These are phyloP conservation scores for Cheilosia vulpina DNA, from an alignment of 2,888 invertebrate genomes.

Conservation along the genomic window DNA sequence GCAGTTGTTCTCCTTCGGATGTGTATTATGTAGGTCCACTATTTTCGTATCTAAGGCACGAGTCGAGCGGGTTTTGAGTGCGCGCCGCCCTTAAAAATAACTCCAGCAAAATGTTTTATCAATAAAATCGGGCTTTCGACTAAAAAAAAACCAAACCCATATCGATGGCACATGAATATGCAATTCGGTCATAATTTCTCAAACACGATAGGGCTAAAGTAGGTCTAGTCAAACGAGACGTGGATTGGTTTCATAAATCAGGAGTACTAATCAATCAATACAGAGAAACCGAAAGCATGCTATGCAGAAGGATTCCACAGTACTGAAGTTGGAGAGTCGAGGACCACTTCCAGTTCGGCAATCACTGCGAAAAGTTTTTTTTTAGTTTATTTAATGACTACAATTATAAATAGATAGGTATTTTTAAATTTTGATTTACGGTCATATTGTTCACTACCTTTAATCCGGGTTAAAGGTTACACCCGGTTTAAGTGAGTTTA, in stretches of 20 bases:
- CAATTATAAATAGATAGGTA: no score
- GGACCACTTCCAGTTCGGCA: no score
- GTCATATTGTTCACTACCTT: no score
- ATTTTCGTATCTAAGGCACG: constrained; percentile 27
- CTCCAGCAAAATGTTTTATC: constrained; percentile 52
- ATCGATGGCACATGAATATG: constrained; percentile 34
- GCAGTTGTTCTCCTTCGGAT: neutral
- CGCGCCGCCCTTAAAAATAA: constrained; percentile 4
- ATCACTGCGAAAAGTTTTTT: no score
- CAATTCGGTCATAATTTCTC: constrained; percentile 48
- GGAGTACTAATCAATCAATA: constrained; percentile 32
- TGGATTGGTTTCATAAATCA: constrained; percentile 19
- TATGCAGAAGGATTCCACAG: neutral
- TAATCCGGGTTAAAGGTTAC: no score
- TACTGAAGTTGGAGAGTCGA: neutral
- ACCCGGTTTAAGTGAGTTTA: no score
- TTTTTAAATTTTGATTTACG: no score
- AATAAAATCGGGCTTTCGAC: constrained; percentile 48
- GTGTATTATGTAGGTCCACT: neutral
- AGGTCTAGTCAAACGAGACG: constrained; percentile 14
- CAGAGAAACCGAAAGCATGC: constrained; percentile 10
- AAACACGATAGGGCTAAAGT: constrained; percentile 18
- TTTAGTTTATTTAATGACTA: no score
- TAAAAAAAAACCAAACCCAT: constrained; percentile 8
- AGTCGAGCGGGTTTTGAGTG: constrained; percentile 20